A percentile compares a stretch with the other conserved stretches of the same genome.
These are phyloP conservation scores for Podilymbus podiceps DNA, from an alignment of 2,113 vertebrate species.

Conservation along the genomic window DNA sequence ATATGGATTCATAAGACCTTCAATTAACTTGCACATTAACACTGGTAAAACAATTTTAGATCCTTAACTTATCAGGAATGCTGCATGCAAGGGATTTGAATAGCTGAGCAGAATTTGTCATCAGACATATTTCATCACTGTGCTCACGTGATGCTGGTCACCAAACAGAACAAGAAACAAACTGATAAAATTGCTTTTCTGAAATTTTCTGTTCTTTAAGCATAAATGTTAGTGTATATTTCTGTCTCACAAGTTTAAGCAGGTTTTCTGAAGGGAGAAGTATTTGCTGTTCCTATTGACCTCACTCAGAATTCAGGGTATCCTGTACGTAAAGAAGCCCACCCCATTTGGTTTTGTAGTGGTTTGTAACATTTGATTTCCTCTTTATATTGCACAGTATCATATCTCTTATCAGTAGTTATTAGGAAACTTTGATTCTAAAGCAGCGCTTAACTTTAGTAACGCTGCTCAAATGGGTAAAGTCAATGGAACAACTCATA, in stretches of 20 bases:
- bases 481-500: neutral
- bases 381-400: neutral
- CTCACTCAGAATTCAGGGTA: neutral
- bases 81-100: neutral
- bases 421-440: neutral
- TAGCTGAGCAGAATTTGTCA: neutral
- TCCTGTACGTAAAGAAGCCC: neutral
- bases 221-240: neutral
- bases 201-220: neutral
- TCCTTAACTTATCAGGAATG: constrained; percentile 35
- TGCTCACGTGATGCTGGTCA: neutral
- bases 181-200: neutral
- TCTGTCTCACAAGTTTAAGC: neutral
- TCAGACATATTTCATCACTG: neutral
- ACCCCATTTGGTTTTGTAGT: neutral
- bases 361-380: neutral
- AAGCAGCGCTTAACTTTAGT: neutral
- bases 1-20: constrained; percentile 42
- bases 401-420: neutral
- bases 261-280: neutral
- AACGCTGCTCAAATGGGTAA: too few relatives aligned
- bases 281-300: neutral
- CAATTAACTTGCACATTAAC: constrained; percentile 51
- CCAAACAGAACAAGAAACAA: neutral
- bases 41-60: constrained; percentile 28